phyloP scores from a whole-genome alignment of 2,113 vertebrate genomes.

The Pyxicephalus adspersus region DNA sequence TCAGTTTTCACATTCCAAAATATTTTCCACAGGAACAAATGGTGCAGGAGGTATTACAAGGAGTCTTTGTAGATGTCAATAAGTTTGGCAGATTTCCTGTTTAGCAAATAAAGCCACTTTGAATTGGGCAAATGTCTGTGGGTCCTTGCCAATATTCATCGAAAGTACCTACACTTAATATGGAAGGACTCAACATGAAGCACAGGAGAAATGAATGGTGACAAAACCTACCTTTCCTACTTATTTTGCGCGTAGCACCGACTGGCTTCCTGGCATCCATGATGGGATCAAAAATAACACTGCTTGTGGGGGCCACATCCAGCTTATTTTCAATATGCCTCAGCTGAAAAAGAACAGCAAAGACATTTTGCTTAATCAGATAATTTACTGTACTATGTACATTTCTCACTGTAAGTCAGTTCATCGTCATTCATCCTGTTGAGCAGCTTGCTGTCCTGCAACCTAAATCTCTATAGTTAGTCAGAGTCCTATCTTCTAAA shows the following conservation, averaged over 20 bases:
- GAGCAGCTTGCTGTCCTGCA: too few relatives aligned
- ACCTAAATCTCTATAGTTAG: too few relatives aligned
- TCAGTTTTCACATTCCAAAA: too few relatives aligned
- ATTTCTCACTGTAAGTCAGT: too few relatives aligned
- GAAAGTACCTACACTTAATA: neutral
- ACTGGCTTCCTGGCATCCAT: constrained; percentile 85
- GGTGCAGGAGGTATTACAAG: neutral
- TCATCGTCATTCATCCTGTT: too few relatives aligned
- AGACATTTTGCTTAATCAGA: neutral
- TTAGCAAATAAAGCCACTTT: neutral
- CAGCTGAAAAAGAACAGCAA: constrained; percentile 71
- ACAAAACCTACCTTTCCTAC: constrained; percentile 77
- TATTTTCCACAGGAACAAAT: too few relatives aligned
- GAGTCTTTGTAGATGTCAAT: neutral
- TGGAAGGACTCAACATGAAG: neutral
- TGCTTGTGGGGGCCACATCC: constrained; percentile 81
- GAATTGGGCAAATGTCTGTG: neutral
- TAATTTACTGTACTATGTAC: neutral
- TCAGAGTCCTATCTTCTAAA: too few relatives aligned
- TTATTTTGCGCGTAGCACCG: constrained; percentile 73
- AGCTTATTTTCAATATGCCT: constrained; percentile 91
- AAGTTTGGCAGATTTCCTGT: neutral
- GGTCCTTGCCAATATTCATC: neutral
- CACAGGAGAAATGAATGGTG: too few relatives aligned
- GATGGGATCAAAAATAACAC: constrained; percentile 79